A percentile compares a stretch with the other conserved stretches of the same genome.
phyloP scores from a whole-genome alignment of 2,888 invertebrate genomes.

The Caenorhabditis drosophilae region DNA sequence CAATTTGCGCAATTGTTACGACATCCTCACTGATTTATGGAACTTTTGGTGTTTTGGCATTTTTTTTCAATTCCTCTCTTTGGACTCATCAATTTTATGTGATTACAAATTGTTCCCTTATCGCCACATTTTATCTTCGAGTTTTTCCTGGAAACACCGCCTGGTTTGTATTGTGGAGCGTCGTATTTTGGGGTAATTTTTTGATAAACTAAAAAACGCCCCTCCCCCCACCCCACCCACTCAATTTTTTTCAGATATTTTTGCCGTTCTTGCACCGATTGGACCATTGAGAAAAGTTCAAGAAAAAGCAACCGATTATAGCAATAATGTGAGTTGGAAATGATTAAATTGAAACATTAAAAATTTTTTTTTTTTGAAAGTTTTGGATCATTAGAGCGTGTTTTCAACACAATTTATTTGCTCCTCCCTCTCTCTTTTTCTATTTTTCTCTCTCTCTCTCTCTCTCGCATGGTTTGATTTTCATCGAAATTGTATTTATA shows the following conservation, averaged over 20 bases:
- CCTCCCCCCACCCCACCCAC: too few species aligned
- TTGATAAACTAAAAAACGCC: not conserved
- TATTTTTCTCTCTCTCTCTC: too few species aligned
- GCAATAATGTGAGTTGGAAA: conserved; percentile 41
- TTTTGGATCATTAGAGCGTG: too few species aligned
- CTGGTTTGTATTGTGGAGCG: conserved; percentile 53
- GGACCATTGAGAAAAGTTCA: conserved; percentile 56
- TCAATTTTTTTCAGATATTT: conserved; percentile 40
- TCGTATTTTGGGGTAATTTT: conserved; percentile 52
- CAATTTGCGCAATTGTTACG: too few species aligned
- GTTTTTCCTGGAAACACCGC: conserved; percentile 53
- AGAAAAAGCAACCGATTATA: conserved; percentile 56
- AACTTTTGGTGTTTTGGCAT: conserved; percentile 22
- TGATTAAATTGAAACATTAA: not conserved
- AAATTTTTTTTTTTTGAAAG: not conserved
- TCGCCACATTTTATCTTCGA: conserved; percentile 55
- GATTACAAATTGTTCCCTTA: conserved; percentile 54
- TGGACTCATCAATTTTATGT: conserved; percentile 54
- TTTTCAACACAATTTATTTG: too few species aligned
- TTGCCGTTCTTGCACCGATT: conserved; percentile 56
- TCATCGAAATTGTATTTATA: too few species aligned
- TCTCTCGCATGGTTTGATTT: too few species aligned
- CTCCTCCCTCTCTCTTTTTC: too few species aligned
- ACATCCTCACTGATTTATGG: conserved; percentile 17
- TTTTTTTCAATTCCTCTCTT: conserved; percentile 37